phyloP scores from a whole-genome alignment of 2,888 invertebrate genomes.

The Stenchaetothrips biformis region DNA sequence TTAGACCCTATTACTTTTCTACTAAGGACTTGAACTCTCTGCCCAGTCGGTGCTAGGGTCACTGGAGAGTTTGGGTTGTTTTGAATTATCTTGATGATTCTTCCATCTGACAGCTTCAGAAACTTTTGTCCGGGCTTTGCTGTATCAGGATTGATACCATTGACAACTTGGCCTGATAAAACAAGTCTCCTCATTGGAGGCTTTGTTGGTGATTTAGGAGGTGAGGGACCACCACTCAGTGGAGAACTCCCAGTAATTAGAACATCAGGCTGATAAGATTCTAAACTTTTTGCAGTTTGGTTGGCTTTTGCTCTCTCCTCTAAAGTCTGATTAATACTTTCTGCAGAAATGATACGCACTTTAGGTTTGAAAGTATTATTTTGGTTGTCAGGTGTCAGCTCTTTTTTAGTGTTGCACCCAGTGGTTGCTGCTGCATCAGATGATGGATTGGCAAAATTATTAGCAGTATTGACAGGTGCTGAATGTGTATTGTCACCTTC shows the following conservation, averaged over 20 bases:
- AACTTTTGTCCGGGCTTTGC: background rate
- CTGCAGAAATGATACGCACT: background rate
- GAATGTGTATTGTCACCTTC: too few relatives aligned
- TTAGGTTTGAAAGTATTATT: background rate
- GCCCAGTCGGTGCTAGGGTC: too few relatives aligned
- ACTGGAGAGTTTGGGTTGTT: too few relatives aligned
- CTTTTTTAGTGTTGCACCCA: too few relatives aligned
- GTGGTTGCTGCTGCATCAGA: background rate
- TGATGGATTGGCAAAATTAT: background rate
- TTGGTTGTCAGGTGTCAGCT: too few relatives aligned
- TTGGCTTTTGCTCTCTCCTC: slow-evolving; percentile 2
- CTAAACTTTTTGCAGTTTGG: background rate
- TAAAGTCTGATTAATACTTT: background rate
- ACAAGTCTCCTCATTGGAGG: background rate
- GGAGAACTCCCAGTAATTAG: background rate
- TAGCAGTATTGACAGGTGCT: background rate
- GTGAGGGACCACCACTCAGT: background rate
- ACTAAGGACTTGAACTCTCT: too few relatives aligned
- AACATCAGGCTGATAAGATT: background rate
- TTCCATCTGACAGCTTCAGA: background rate
- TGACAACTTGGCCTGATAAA: background rate
- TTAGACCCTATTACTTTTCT: too few relatives aligned
- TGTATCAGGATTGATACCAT: background rate
- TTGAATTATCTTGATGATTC: background rate
- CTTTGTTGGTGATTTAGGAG: background rate